Conservation (phyloP, 1,140 invertebrate species). For the Littorina saxatilis region DNA sequence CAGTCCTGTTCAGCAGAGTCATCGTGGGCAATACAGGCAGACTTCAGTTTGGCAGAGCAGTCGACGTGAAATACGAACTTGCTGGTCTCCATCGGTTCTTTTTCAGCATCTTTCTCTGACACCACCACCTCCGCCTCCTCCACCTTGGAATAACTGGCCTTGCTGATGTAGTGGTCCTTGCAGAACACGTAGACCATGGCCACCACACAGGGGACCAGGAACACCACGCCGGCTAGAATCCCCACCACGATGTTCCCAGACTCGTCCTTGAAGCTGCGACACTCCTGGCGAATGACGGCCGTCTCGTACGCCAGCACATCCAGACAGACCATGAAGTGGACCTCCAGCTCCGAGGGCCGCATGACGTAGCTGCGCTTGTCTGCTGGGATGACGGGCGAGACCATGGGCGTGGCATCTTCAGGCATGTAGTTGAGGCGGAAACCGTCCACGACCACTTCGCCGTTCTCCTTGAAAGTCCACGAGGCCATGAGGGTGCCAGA, state of each 20-base stretch:
- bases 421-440: constrained; percentile 25
- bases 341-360: neutral
- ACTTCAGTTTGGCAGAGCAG: no score
- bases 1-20: no score
- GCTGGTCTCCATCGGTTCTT: no score
- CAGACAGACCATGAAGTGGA: constrained; percentile 39
- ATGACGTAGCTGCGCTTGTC: constrained; percentile 1
- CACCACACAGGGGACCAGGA: constrained; percentile 56
- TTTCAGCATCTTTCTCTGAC: no score
- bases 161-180: constrained; percentile 50
- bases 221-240: constrained; percentile 61
- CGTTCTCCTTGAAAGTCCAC: constrained; percentile 3
- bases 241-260: constrained; percentile 52
- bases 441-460: neutral
- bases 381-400: constrained; percentile 4
- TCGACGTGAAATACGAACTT: no score
- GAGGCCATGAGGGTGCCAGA: constrained; percentile 3
- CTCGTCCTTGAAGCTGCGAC: constrained; percentile 25
- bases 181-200: constrained; percentile 51
- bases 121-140: neutral
- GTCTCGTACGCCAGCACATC: constrained; percentile 30
- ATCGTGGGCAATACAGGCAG: no score
- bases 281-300: constrained; percentile 16
- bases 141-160: neutral
- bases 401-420: neutral